Evolutionary conservation across 2,888 invertebrate species (phyloP).

Genomic region (Aleiodes leptofemur): DNA sequence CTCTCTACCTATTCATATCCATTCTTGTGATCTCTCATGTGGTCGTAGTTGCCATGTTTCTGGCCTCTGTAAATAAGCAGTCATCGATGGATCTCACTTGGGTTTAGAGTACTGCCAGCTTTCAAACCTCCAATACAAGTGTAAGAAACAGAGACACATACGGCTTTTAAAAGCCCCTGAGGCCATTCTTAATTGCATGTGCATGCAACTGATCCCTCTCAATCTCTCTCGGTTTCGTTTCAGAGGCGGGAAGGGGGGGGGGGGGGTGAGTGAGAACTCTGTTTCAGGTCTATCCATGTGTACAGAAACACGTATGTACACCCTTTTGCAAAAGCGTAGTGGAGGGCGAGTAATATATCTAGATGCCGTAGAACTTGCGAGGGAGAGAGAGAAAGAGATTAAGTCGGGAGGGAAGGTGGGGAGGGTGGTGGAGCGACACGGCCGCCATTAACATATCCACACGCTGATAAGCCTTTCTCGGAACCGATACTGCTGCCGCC

Average conservation of each 20-base stretch:
- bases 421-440: slow-evolving; percentile 64
- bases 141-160: slow-evolving; percentile 23
- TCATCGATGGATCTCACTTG: slow-evolving; percentile 69
- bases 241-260: slow-evolving; percentile 8
- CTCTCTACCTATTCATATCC: slow-evolving; percentile 49
- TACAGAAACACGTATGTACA: slow-evolving; percentile 23
- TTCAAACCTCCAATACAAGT: slow-evolving; percentile 21
- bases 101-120: slow-evolving; percentile 34
- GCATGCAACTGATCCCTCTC: slow-evolving; percentile 62
- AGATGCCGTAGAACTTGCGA: slow-evolving; percentile 51
- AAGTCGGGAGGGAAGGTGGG: slow-evolving; percentile 46
- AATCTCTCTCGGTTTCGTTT: not conserved
- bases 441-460: slow-evolving; percentile 75
- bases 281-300: slow-evolving; percentile 10
- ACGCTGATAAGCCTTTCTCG: slow-evolving; percentile 73
- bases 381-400: slow-evolving; percentile 7
- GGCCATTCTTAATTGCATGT: slow-evolving; percentile 69
- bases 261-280: slow-evolving; percentile 25
- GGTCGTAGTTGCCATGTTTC: slow-evolving; percentile 62
- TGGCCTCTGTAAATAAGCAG: slow-evolving; percentile 71
- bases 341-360: slow-evolving; percentile 70
- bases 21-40: slow-evolving; percentile 56
- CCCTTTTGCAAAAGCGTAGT: slow-evolving; percentile 16
- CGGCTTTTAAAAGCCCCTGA: slow-evolving; percentile 36
- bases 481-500: slow-evolving; percentile 71